Evolutionary conservation across 2,888 invertebrate species (phyloP).

Genomic region (Epinotia nisella): DNA sequence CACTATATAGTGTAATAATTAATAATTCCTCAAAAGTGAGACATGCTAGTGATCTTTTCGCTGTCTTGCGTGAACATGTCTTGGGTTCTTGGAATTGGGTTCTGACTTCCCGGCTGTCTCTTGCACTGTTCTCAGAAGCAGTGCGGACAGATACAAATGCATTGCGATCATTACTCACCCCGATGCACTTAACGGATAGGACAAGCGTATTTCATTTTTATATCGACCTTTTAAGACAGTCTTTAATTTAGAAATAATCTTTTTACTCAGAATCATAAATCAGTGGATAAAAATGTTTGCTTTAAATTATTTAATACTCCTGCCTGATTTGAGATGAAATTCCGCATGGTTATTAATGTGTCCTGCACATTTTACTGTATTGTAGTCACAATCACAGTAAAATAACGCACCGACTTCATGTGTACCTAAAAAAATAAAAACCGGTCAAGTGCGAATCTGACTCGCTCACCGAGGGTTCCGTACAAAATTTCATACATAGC

Average conservation of each 20-base stretch:
- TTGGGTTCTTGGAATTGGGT: slow-evolving; percentile 56
- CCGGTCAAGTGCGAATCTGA: too few relatives aligned
- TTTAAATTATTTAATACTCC: background rate
- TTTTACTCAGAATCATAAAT: background rate
- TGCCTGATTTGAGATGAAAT: too few relatives aligned
- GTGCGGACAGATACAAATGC: slow-evolving; percentile 41
- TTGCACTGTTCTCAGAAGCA: slow-evolving; percentile 69
- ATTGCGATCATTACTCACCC: slow-evolving; percentile 40
- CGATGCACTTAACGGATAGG: slow-evolving; percentile 13
- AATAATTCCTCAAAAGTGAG: slow-evolving; percentile 38
- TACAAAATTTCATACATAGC: too few relatives aligned
- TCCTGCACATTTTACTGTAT: too few relatives aligned
- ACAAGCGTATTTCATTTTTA: slow-evolving; percentile 18
- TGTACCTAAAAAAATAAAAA: too few relatives aligned
- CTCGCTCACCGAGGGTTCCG: too few relatives aligned
- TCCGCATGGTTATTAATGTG: too few relatives aligned
- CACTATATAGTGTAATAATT: slow-evolving; percentile 18
- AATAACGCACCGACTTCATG: too few relatives aligned
- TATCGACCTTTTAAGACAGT: background rate
- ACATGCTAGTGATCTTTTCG: slow-evolving; percentile 51
- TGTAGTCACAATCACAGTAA: too few relatives aligned
- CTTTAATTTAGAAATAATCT: background rate
- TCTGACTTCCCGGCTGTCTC: slow-evolving; percentile 63
- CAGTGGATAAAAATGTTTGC: background rate
- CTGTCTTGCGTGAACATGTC: slow-evolving; percentile 62